phyloP scores from a whole-genome alignment of 2,888 invertebrate genomes.

The Ctena decussata region DNA sequence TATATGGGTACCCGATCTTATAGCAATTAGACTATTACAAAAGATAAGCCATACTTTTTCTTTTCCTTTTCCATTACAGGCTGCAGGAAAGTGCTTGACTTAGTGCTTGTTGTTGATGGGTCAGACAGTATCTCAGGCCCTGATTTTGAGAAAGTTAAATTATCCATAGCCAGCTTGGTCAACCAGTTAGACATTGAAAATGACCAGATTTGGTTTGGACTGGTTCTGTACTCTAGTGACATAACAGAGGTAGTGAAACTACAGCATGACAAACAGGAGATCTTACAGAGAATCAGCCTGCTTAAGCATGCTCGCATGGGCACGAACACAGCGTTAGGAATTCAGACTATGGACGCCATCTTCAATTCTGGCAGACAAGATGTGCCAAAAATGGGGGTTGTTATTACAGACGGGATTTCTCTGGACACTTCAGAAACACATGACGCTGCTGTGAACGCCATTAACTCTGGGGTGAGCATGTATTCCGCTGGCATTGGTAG shows the following conservation, averaged over 20 bases:
- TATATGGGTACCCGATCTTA: no score
- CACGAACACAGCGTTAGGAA: constrained; percentile 62
- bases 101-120: constrained; percentile 60
- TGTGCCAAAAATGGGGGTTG: constrained; percentile 49
- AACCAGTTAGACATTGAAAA: constrained; percentile 40
- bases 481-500: constrained; percentile 51
- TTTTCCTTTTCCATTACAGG: neutral
- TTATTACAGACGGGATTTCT: constrained; percentile 63
- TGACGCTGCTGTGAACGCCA: constrained; percentile 24
- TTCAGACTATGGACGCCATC: constrained; percentile 49
- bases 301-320: constrained; percentile 56
- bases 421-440: constrained; percentile 43
- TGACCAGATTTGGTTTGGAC: constrained; percentile 55
- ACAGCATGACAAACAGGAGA: constrained; percentile 22
- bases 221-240: constrained; percentile 51
- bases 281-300: constrained; percentile 30
- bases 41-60: neutral
- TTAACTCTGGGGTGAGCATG: constrained; percentile 42
- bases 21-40: neutral
- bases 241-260: constrained; percentile 44
- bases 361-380: constrained; percentile 35
- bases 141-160: constrained; percentile 45
- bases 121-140: constrained; percentile 54
- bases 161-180: constrained; percentile 42
- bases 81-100: constrained; percentile 49